phyloP scores from a whole-genome alignment of 2,797 vertebrate genomes.

The Gobionotothen gibberifrons region DNA sequence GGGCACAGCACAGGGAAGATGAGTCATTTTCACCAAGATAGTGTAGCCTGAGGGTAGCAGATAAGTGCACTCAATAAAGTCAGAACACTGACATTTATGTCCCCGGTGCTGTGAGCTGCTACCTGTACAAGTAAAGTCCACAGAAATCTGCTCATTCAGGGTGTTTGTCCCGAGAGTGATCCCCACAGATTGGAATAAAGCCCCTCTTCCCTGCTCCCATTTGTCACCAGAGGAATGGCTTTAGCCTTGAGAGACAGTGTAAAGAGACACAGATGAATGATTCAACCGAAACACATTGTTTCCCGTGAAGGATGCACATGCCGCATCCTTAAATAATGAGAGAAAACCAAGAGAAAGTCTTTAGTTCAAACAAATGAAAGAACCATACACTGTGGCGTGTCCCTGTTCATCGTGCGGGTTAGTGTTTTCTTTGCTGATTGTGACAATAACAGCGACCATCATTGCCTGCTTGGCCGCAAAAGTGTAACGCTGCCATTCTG shows the following conservation, averaged over 20 bases:
- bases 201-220: conserved; percentile 44
- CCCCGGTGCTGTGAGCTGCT: conserved; percentile 50
- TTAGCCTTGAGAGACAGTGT: conserved; percentile 71
- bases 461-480: conserved; percentile 59
- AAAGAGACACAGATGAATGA: conserved; percentile 73
- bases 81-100: conserved; percentile 69
- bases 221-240: conserved; percentile 65
- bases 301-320: conserved; percentile 57
- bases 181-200: conserved; percentile 55
- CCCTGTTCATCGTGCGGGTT: conserved; percentile 44
- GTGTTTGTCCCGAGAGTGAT: conserved; percentile 49
- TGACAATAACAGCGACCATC: conserved; percentile 71
- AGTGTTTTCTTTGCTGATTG: conserved; percentile 64
- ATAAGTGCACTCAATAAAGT: conserved; percentile 70
- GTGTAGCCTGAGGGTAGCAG: conserved; percentile 59
- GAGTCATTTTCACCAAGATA: conserved; percentile 60
- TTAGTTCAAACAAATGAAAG: conserved; percentile 52
- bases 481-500: conserved; percentile 61
- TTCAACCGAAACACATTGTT: conserved; percentile 62
- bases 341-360: conserved; percentile 38
- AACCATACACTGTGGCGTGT: conserved; percentile 11
- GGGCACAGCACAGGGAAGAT: conserved; percentile 45
- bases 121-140: conserved; percentile 49
- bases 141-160: conserved; percentile 39
- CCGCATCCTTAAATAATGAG: conserved; percentile 54